These are phyloP conservation scores for Actias luna DNA, from an alignment of 2,888 invertebrate genomes.

Conservation along the genomic window DNA sequence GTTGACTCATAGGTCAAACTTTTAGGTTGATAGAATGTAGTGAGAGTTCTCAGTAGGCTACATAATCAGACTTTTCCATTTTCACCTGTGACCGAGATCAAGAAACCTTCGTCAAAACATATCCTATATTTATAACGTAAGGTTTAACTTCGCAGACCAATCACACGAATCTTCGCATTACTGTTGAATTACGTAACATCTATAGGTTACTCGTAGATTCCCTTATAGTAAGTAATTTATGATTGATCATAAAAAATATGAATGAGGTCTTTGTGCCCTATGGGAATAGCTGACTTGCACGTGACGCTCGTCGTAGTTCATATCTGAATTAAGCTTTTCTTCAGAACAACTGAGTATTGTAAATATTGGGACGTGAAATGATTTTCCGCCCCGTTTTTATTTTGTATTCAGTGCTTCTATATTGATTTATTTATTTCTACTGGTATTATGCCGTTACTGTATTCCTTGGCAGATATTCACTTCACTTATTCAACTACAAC, in stretches of 20 bases:
- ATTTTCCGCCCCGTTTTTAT: too few species aligned
- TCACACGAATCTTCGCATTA: background rate
- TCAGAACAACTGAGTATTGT: background rate
- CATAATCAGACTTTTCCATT: constrained; percentile 11
- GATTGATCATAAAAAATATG: constrained; percentile 35
- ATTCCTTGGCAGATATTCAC: too few species aligned
- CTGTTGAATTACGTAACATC: constrained; percentile 8
- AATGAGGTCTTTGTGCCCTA: constrained; percentile 32
- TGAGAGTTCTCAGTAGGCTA: background rate
- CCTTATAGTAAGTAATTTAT: constrained; percentile 4
- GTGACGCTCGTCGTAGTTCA: background rate
- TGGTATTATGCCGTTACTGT: too few species aligned
- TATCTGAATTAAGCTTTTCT: background rate
- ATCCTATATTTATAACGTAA: background rate
- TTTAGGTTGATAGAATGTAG: background rate
- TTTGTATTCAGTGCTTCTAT: too few species aligned
- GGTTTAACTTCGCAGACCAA: background rate
- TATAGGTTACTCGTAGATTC: constrained; percentile 9
- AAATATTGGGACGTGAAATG: too few species aligned
- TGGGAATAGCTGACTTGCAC: constrained; percentile 17
- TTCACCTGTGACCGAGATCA: background rate
- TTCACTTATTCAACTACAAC: too few species aligned
- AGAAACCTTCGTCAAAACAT: background rate
- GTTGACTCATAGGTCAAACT: too few species aligned
- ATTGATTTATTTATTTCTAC: too few species aligned